These are phyloP conservation scores for Papilio polyxenes DNA, from an alignment of 1,140 invertebrate species.

Conservation along the genomic window DNA sequence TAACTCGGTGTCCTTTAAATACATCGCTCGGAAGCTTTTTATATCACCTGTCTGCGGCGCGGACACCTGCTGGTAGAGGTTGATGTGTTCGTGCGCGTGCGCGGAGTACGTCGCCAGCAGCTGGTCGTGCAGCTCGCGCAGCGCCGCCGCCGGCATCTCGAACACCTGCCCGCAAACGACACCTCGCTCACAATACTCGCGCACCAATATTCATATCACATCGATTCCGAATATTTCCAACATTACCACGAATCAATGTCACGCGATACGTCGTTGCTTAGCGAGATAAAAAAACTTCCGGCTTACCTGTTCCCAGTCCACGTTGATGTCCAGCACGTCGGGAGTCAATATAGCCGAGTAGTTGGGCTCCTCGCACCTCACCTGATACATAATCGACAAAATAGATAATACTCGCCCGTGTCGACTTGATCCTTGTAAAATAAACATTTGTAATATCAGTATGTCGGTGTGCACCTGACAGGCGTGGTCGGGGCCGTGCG, in stretches of 20 bases:
- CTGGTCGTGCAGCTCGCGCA: constrained; percentile 82
- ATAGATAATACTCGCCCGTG: too few relatives aligned
- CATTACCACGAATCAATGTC: neutral
- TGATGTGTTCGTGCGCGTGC: constrained; percentile 80
- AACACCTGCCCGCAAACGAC: constrained; percentile 57
- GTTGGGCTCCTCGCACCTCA: constrained; percentile 68
- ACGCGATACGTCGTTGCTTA: neutral
- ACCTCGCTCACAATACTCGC: neutral
- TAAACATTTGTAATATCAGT: neutral
- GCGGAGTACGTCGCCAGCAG: constrained; percentile 82
- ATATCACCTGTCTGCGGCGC: constrained; percentile 57
- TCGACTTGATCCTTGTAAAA: too few relatives aligned
- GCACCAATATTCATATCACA: too few relatives aligned
- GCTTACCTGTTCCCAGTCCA: constrained; percentile 78
- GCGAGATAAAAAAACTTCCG: neutral
- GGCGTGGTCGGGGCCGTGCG: constrained; percentile 63
- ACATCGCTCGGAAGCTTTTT: too few relatives aligned
- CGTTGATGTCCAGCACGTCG: constrained; percentile 65
- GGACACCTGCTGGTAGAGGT: constrained; percentile 82
- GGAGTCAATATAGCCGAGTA: constrained; percentile 68
- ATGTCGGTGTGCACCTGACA: constrained; percentile 41
- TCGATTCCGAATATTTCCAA: too few relatives aligned
- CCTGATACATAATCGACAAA: constrained; percentile 46
- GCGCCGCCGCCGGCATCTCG: constrained; percentile 65
- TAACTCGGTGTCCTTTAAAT: too few relatives aligned